A percentile compares a stretch with the other conserved stretches of the same genome.
Conservation (phyloP, 2,113 vertebrate genomes). For the Spheniscus mendiculus region DNA sequence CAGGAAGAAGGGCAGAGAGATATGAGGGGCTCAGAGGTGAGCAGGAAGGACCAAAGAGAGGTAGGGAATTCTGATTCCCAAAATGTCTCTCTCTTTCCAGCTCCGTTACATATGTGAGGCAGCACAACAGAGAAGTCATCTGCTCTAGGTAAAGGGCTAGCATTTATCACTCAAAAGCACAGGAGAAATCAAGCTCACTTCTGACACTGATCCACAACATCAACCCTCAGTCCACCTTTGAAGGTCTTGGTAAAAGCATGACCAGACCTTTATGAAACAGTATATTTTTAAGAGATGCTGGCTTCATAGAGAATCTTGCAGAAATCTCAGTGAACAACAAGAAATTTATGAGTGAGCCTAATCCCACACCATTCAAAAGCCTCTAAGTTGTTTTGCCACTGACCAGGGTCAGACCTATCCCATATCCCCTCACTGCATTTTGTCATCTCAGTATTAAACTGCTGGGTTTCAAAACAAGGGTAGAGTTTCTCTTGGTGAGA, state of each 20-base stretch:
- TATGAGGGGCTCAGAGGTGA: not conserved
- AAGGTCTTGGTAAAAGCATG: not conserved
- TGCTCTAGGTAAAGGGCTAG: not conserved
- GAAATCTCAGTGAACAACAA: not conserved
- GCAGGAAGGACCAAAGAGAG: not conserved
- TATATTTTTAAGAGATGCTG: not conserved
- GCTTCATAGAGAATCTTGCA: not conserved
- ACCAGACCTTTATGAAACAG: not conserved
- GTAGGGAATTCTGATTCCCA: not conserved
- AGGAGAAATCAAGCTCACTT: not conserved
- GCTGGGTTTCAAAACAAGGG: not conserved
- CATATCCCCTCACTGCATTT: fast-evolving
- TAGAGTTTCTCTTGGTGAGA: not conserved
- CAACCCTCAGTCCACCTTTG: not conserved
- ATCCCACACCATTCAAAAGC: not conserved
- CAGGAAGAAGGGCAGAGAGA: not conserved
- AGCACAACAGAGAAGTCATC: not conserved
- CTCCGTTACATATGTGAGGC: not conserved
- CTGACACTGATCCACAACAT: not conserved
- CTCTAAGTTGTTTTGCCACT: not conserved
- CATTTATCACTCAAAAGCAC: not conserved
- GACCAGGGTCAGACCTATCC: not conserved
- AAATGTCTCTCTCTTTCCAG: not conserved
- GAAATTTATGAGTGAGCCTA: not conserved
- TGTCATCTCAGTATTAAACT: not conserved